Evolutionary conservation across 2,797 vertebrate species (phyloP), one percentile per base, ranked within the genome.

Genomic region (Trachurus trachurus): DNA sequence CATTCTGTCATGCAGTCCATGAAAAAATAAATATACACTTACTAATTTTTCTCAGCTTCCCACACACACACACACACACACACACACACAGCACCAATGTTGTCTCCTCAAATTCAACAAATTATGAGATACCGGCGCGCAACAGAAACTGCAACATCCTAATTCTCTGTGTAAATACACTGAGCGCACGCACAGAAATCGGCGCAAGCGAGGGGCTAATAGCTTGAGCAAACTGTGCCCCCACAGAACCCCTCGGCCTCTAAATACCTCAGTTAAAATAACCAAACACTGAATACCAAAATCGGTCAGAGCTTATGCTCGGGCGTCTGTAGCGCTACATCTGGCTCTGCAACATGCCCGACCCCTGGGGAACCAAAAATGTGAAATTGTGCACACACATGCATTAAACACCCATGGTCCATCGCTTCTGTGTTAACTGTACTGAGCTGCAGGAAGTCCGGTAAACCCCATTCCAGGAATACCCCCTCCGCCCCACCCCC

Each of bases 401-500:
- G 66, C 34, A 66, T 61, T 53, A 73, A 76, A 71, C 70, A 71
- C 19, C 58, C 69, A 69, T 16, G 63, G 70, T 44, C 81, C 71
- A 67, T 66, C 39, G 58, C 57, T 79, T 60, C 74, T 19, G 74
- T 76, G 81, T 87, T 89, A 88, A 83, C 78, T 82, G 78, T 83
- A 82, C 86, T 17, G 53, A 80, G 78, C 66, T 72, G 78, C 90
- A 93, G 91, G 91, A 93, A 90, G 91, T 88, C 71, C 26, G 71
- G 71, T 85, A 90, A 94, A 81, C 70, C 64, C 68, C 67, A 31
- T 92, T 93, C 91, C 90, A 89, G 89, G 88, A 92, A 94, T 61
- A 82, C 13, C 75, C 87, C 81, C 59, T 13, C 12, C 13, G 71
- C 85, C 42, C 63, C n/a, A 70, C 50, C 44, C 15, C 44, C 44